Evolutionary conservation across 2,797 vertebrate genomes (phyloP), one percentile per base, ranked within the genome.

Genomic region (Siniperca obscura): DNA sequence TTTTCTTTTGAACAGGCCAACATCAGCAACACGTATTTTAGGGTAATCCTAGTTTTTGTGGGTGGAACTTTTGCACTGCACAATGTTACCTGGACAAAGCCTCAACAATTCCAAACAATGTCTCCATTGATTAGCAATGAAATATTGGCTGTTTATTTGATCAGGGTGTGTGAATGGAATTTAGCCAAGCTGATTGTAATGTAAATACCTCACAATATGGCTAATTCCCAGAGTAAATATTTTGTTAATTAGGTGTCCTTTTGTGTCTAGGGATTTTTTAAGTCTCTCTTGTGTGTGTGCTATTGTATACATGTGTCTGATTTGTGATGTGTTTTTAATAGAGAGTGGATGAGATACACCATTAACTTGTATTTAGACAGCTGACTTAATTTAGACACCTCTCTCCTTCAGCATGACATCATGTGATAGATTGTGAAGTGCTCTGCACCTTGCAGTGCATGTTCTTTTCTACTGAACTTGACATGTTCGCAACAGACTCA

Each of bases 361-460:
- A 78, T 81, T 65, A 73, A 76, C 72, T 76, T 38, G 76, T 93
- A 80, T 93, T 94, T 93, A 70, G 91, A 94, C 91, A 93, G 93
- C 91, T 93, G 91, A 87, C 86, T 82, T 74, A 74, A 83, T 86
- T 90, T 76, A 83, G 86, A 87, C 71, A 62, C 68, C 72, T 66
- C 73, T 19, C 62, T 71, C 73, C 9, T 62, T 22, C 42, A 74
- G 53, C 64, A 40, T 91, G 82, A 90, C 85, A 81, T 83, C 86
- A 89, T 81, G 80, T 80, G 86, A 87, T 62, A 38, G n/a, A 78
- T 82, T 60, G 66, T 7, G 1, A 75, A 74, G 62, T 34, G 50
- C 75, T 80, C 50, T 73, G 56, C 67, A 57, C 55, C 55, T 68
- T 21, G 38, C 42, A 17, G 38, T 64, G 62, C 70, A 22, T 70